Base-by-base conservation (phyloP, 2,113 vertebrate genomes). In the Zeus faber region DNA sequence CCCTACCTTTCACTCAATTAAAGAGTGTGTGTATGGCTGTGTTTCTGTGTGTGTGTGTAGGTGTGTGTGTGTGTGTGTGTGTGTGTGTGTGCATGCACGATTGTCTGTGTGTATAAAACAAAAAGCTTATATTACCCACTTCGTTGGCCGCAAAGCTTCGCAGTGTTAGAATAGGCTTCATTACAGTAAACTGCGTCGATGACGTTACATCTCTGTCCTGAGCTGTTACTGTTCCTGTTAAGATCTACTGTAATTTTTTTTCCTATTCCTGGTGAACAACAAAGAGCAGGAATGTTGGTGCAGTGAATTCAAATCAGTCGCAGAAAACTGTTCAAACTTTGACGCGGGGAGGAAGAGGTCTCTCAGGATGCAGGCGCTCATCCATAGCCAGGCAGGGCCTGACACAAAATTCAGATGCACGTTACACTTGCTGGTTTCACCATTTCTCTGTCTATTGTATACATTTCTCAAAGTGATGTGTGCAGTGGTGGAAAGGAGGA, bases 1-100 rank as follows among this genome's bases (percentile, higher is more conserved):
- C 78, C 54, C 73, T 65, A 81, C 67, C 63, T 65, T 70, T 60
- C 41, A 47, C 71, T 73, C 40, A 23, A 43, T 59, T 72, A 27
- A 39, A 17, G 46, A 47, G 48, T n/a, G 6, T 43, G 43, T 64
- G 22, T 6, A 6, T 49, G 62, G 52, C 17, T 45, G 40, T 44
- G 53, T 24, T 40, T 22, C 11, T 11, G 26, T 47, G 54, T 35
- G 17, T 57, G 41, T 16, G 26, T 47, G 54, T 35, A 11, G 46
- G 41, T 16, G 26, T 24, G 41, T 56, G 63, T 49, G 54, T 56
- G 70, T 65, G 54, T 43, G 54, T 43, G 16, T 64, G 39, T 14
- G 16, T 6, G 49, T 37, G 62, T n/a, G 3, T 49, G 53, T 52
- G 58, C 20, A 18, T 48, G 54, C 49, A 20, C 22, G 10, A 70